A percentile compares a stretch with the other conserved stretches of the same genome.
These are phyloP conservation scores for Apis dorsata DNA, from an alignment of 1,140 invertebrate species.

Conservation along the genomic window DNA sequence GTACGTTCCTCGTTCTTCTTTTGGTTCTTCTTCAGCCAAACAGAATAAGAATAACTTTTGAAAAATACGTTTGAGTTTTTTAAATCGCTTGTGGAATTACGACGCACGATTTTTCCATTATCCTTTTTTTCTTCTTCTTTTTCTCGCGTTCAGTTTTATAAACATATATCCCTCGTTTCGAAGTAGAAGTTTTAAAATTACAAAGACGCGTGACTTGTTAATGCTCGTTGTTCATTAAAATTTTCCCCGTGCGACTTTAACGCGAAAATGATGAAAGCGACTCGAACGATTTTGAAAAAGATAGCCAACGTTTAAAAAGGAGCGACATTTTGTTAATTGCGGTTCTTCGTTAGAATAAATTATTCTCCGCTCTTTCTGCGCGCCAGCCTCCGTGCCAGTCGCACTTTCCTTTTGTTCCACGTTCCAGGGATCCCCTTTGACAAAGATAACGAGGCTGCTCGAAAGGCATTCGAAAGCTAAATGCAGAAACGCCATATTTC, in stretches of 20 bases:
- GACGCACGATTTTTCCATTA: too few relatives aligned
- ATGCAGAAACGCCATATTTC: constrained; percentile 57
- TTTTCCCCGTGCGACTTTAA: background rate
- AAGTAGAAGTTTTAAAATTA: background rate
- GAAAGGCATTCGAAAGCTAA: constrained; percentile 54
- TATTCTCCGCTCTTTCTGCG: constrained; percentile 34
- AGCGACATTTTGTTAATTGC: constrained; percentile 57
- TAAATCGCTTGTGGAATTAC: too few relatives aligned
- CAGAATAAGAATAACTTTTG: too few relatives aligned
- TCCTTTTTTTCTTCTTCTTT: too few relatives aligned
- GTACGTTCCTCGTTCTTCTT: too few relatives aligned
- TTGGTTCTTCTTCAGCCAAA: too few relatives aligned
- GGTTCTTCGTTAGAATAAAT: constrained; percentile 44
- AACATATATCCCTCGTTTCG: background rate
- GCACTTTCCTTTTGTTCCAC: constrained; percentile 36
- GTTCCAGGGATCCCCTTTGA: constrained; percentile 47
- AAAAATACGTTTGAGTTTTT: too few relatives aligned
- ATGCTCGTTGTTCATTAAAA: background rate
- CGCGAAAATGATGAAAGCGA: background rate
- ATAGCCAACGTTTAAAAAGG: constrained; percentile 27
- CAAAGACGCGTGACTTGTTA: background rate
- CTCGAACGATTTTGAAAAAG: constrained; percentile 33
- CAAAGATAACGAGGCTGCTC: constrained; percentile 60
- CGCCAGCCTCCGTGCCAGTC: constrained; percentile 27
- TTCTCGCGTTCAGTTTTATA: background rate